A percentile compares a stretch with the other conserved stretches of the same genome.
Conservation (phyloP, 2,888 invertebrate genomes). For the Pseudococcus longispinus region DNA sequence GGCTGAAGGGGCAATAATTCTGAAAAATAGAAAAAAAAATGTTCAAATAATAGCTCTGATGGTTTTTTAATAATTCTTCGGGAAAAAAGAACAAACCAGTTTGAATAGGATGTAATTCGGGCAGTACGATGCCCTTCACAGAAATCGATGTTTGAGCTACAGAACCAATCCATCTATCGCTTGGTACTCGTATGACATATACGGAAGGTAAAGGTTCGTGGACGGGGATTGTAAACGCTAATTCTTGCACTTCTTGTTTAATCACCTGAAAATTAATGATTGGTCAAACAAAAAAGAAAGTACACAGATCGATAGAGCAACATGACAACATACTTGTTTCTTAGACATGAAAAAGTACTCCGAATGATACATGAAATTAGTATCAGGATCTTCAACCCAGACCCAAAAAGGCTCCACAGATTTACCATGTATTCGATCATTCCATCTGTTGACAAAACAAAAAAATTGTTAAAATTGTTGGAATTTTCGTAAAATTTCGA, state of each 20-base stretch:
- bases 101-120: slow-evolving; percentile 89
- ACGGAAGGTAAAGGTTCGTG: slow-evolving; percentile 89
- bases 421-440: slow-evolving; percentile 87
- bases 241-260: slow-evolving; percentile 76
- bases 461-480: no score
- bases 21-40: slow-evolving; percentile 61
- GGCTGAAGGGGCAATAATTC: slow-evolving; percentile 91
- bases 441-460: slow-evolving; percentile 71
- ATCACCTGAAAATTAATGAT: slow-evolving; percentile 66
- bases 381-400: slow-evolving; percentile 96
- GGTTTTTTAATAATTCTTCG: no score
- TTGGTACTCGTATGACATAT: slow-evolving; percentile 85
- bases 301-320: background rate
- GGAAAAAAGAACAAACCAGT: slow-evolving; percentile 69
- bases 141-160: slow-evolving; percentile 70
- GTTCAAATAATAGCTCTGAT: background rate
- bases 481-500: no score
- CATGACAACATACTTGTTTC: slow-evolving; percentile 70
- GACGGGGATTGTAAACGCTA: slow-evolving; percentile 95
- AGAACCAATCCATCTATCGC: slow-evolving; percentile 82
- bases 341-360: slow-evolving; percentile 87
- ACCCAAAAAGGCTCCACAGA: slow-evolving; percentile 92
- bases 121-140: slow-evolving; percentile 88
- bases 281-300: background rate
- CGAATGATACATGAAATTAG: slow-evolving; percentile 93